Conservation (phyloP, 2,888 invertebrate genomes). For the Apantesis nais region DNA sequence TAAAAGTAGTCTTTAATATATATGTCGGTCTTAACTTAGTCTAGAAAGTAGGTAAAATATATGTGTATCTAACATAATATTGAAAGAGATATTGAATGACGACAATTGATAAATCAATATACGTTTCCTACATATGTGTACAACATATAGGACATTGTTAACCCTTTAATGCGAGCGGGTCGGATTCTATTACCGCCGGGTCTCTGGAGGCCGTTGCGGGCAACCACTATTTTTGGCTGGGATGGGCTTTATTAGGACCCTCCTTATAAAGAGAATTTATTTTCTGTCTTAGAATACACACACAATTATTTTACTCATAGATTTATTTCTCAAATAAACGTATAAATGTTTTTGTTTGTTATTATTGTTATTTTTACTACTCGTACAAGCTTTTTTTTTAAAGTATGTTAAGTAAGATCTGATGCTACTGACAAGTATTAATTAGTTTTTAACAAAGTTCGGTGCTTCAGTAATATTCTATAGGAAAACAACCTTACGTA, state of each 20-base stretch:
- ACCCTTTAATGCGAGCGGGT: conserved; percentile 57
- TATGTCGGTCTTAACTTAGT: too few relatives aligned
- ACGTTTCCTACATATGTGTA: conserved; percentile 36
- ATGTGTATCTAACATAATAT: background rate
- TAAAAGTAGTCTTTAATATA: too few relatives aligned
- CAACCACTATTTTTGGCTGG: conserved; percentile 71
- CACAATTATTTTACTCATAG: conserved; percentile 30
- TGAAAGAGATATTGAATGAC: conserved; percentile 7
- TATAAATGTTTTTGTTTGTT: background rate
- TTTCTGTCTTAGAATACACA: conserved; percentile 41
- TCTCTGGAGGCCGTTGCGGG: conserved; percentile 56
- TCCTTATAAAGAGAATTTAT: conserved; percentile 73
- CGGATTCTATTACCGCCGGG: conserved; percentile 59
- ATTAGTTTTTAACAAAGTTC: too few relatives aligned
- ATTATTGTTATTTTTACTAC: background rate
- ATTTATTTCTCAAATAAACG: conserved; percentile 35
- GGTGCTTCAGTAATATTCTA: too few relatives aligned
- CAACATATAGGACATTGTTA: conserved; percentile 47
- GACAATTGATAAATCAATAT: conserved; percentile 50
- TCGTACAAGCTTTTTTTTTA: too few relatives aligned
- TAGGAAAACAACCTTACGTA: too few relatives aligned
- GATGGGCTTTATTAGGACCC: conserved; percentile 66
- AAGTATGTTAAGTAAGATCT: too few relatives aligned
- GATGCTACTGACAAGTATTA: too few relatives aligned
- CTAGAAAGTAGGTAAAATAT: background rate